Evolutionary conservation across 2,888 invertebrate species (phyloP).

Genomic region (Eustalomyia histrio): DNA sequence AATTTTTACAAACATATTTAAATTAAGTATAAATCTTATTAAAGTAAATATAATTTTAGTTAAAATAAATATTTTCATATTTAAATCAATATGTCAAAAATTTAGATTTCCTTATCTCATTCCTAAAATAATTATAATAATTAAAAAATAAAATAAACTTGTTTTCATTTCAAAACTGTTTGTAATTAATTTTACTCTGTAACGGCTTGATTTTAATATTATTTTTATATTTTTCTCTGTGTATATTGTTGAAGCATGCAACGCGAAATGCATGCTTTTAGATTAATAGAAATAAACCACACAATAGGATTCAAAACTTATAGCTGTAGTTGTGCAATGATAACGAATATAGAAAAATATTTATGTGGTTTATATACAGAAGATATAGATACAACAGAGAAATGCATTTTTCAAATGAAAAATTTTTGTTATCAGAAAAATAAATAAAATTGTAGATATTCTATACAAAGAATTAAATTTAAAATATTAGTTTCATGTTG

Average conservation of each 20-base stretch:
- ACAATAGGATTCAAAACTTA: slow-evolving; percentile 42
- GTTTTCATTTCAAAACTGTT: too few relatives aligned
- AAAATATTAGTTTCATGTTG: slow-evolving; percentile 15
- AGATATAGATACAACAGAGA: slow-evolving; percentile 50
- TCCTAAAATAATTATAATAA: too few relatives aligned
- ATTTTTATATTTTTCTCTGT: too few relatives aligned
- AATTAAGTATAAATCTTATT: too few relatives aligned
- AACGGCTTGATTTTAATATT: too few relatives aligned
- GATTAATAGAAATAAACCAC: slow-evolving; percentile 60
- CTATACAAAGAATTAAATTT: slow-evolving; percentile 3
- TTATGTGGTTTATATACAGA: not conserved
- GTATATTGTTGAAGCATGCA: slow-evolving; percentile 36
- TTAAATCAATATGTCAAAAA: too few relatives aligned
- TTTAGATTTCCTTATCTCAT: too few relatives aligned
- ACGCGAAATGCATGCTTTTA: slow-evolving; percentile 55
- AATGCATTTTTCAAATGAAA: slow-evolving; percentile 63
- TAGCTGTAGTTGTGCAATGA: slow-evolving; percentile 32
- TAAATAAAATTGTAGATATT: not conserved
- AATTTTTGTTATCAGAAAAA: slow-evolving; percentile 35
- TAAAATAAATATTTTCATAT: too few relatives aligned
- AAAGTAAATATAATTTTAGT: too few relatives aligned
- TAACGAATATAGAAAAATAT: not conserved
- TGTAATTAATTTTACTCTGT: too few relatives aligned
- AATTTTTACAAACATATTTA: too few relatives aligned
- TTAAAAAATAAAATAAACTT: too few relatives aligned